Evolutionary conservation across 1,140 invertebrate species (phyloP), one percentile per base, ranked within the genome.

Genomic region (Heterodera carotae): DNA sequence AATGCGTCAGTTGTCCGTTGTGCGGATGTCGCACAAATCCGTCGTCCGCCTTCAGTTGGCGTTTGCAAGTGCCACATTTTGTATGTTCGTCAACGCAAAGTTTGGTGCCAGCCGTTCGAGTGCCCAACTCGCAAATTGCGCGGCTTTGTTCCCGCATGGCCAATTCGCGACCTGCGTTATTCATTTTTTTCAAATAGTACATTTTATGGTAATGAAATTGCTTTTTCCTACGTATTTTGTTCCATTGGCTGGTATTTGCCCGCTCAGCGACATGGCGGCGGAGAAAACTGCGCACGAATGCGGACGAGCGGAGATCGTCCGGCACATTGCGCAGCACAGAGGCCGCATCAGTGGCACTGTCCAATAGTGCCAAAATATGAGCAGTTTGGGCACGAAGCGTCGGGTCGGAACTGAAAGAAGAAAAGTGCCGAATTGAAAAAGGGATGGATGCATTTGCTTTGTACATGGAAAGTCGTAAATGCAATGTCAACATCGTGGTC

Each of bases 1-100:
- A 74, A 62, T 74, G 72, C 36, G 56, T 39, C 59, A 74, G 64
- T 25, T 62, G n/a, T 66, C 56, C 72, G 64, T 33, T 53, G 15
- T 31, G 36, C 33, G 72, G 72, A 15, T 62, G 27, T 33, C 64
- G 10, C 22, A 74, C 72, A 62, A 74, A 74, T 25, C 64, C 25
- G 36, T 74, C 72, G 34, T 62, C 56, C 34, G 33, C 72, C 25
- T 43, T 33, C 59, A 59, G 39, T 36, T n/a, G 22, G 27, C 53
- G 59, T 10, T 62, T 27, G 64, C 72, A 74, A 29, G 34, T 62
- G 25, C 43, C 36, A 34, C 72, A 74, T 29, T 25, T 36, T 62
- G 43, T 62, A 10, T 59, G 34, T 62, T 74, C 72, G 27, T 74
- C 72, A 15, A 74, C 59, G 33, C 64, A 29, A 34, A 74, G 64